Evolutionary conservation across 92 coral and sea anemone species (phyloP), one percentile per base, ranked within the genome.

Genomic region (Plumapathes pennacea): DNA sequence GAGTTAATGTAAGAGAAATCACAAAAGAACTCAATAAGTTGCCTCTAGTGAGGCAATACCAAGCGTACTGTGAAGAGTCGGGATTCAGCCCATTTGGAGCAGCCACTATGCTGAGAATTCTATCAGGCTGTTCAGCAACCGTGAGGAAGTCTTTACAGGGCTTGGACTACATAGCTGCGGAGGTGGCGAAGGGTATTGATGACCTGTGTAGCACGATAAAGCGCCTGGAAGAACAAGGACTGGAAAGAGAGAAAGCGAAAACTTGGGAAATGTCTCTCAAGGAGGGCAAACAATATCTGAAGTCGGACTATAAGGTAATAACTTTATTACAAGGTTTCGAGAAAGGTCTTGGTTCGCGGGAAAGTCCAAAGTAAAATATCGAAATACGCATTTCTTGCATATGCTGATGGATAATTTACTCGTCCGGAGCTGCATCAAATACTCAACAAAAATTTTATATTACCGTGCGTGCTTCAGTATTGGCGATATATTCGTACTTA

Each of bases 1-100:
- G n/a, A n/a, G n/a, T n/a, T n/a, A n/a, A n/a, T n/a, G n/a, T n/a
- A n/a, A n/a, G n/a, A n/a, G n/a, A n/a, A n/a, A n/a, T n/a, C n/a
- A n/a, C n/a, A n/a, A n/a, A n/a, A n/a, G n/a, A n/a, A n/a, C n/a
- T n/a, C n/a, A n/a, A n/a, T n/a, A n/a, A n/a, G n/a, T n/a, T n/a
- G n/a, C n/a, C n/a, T n/a, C 50, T 65, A 2, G 54, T 65, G 5
- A 2, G 21, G 11, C 82, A 75, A 36, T 75, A 64, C 36, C 58
- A 46, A 24, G 43, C 13, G 7, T 41, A 67, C 22, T 67, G 74
- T 28, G 18, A 53, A 20, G 64, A 67, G 53, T 38, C 41, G n/a
- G 33, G 14, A 10, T 53, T 54, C 28, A 17, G 31, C 27, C 62
- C 72, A 21, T 51, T 64, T 11, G 38, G 62, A 24, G 50, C 50